Base-by-base conservation (phyloP, 2,113 vertebrate genomes). In the Heloderma charlesbogerti region DNA sequence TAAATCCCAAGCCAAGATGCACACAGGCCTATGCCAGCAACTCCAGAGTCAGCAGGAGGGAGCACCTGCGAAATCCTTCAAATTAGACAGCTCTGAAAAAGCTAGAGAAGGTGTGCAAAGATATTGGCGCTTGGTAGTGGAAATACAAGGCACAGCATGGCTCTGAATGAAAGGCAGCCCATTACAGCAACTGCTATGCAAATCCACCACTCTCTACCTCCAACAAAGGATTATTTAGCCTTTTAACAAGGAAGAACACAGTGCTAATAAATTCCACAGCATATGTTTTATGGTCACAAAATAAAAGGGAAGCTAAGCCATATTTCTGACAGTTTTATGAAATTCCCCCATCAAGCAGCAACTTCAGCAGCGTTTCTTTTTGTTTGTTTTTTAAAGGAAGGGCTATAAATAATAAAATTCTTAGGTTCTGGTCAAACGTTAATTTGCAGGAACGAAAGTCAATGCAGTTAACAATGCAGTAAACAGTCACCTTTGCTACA, bases 31-130 rank as follows among this genome's bases (percentile, higher is more conserved):
- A 0, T 78, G 92, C 83, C 95, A 95, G 57, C 45, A 78, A 57
- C 48, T 0, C 75, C 43, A 60, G 0, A 72, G 2, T 7, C 77
- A 60, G 1, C 54, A 85, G 82, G 0, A 91, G 13, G 63, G 75
- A 86, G 89, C 72, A 90, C 90, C 92, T 92, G 77, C 90, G 86
- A 3, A 27, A 75, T 45, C 66, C 48, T 45, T 80, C 25, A 75
- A 95, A 66, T 87, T 0, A 89, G 43, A 0, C 79, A 87, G 60
- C 16, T 3, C 78, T 51, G 31, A 43, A 86, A 63, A 27, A 48
- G 22, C 45, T 6, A 45, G 3, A 0, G 12, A 54, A 0, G 87
- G 6, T 87, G 83, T 85, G 60, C 43, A 86, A 79, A 86, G 74
- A 86, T 40, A 37, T 8, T 86, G 74, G 45, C 83, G 40, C 37